Conservation (phyloP, 2,888 invertebrate genomes). For the Nemurella pictetii region DNA sequence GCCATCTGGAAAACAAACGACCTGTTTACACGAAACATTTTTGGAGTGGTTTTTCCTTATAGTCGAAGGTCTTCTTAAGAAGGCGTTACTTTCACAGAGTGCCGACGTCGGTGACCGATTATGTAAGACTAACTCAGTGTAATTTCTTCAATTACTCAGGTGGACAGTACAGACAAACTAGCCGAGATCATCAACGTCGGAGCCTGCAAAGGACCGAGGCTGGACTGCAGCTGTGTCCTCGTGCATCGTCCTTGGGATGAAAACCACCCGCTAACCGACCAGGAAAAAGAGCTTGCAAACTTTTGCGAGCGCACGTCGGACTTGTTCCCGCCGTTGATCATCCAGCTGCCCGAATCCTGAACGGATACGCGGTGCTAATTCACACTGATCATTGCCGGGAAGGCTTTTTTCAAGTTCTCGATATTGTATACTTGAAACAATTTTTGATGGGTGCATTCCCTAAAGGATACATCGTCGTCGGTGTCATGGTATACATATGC, state of each 20-base stretch:
- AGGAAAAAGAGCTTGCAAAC: slow-evolving; percentile 66
- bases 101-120: slow-evolving; percentile 27
- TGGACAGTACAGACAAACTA: slow-evolving; percentile 60
- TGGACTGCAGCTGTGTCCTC: slow-evolving; percentile 61
- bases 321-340: slow-evolving; percentile 63
- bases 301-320: slow-evolving; percentile 70
- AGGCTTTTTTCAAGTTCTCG: not conserved
- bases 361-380: not conserved
- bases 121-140: not conserved
- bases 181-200: slow-evolving; percentile 56
- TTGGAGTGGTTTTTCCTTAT: not conserved
- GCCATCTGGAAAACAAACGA: not conserved
- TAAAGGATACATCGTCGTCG: not conserved
- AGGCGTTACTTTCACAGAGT: slow-evolving; percentile 37
- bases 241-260: slow-evolving; percentile 59
- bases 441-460: not conserved
- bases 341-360: slow-evolving; percentile 60
- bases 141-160: slow-evolving; percentile 54
- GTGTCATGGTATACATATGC: not conserved
- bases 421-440: not conserved
- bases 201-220: slow-evolving; percentile 48
- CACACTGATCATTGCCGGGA: not conserved
- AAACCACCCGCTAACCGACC: slow-evolving; percentile 57
- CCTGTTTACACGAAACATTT: not conserved
- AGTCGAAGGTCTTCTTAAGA: not conserved